Evolutionary conservation across 2,888 invertebrate genomes (phyloP), one percentile per base, ranked within the genome.

Genomic region (Drosophila merina): DNA sequence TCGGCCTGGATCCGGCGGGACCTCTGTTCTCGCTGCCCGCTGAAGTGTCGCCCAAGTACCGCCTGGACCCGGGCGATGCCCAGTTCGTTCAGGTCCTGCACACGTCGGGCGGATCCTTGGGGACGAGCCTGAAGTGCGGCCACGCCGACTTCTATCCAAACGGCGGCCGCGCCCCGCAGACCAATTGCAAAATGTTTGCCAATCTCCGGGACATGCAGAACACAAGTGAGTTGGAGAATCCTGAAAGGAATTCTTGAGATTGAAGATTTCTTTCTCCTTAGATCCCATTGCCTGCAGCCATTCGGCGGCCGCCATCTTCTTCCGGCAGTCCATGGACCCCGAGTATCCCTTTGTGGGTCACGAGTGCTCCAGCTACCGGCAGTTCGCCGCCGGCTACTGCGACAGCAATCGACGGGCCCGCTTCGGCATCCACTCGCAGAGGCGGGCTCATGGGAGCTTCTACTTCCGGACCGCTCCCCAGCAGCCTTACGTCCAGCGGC

Each of bases 61-160:
- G 91, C 1, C 57, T 91, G 28, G 92, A 91, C 57, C 60, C 76
- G 38, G 86, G 77, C 0, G 92, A 92, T 76, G 92, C 89, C 26
- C 78, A 82, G 70, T 91, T 87, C 69, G 91, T 92, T 0, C 91
- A 91, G 72, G 90, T 92, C 49, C 67, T 92, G 62, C 92, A 92
- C 76, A 91, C 92, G 12, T 89, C 90, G 0, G 89, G 88, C 26
- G 91, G 91, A 1, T 83, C 90, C 0, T 62, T 92, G 67, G 91
- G 91, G 31, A 88, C 90, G 6, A 76, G 76, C 14, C 56, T 86
- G 2, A 91, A 91, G 72, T 86, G 88, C 8, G 92, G 92, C 3
- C 91, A 92, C 67, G 91, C 90, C 0, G 92, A 92, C 62, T 92
- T 91, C 71, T 92, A 89, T 71, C 91, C 92, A 0, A 91, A 92